Evolutionary conservation across 1,140 invertebrate genomes (phyloP).

Genomic region (Mercenaria mercenaria): DNA sequence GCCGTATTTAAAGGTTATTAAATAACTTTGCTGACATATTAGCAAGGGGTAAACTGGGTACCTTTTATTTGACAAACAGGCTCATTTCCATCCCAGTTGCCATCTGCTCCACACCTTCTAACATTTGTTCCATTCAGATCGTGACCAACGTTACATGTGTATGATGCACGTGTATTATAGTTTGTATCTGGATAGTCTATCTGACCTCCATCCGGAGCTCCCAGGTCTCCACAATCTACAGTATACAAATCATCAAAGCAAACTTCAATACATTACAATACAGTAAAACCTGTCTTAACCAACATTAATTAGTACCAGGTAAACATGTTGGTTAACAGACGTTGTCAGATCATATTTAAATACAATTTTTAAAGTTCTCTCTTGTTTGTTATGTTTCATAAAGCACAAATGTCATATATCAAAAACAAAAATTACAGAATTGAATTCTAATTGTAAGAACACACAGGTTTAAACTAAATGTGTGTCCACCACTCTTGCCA

Average conservation of each 20-base stretch:
- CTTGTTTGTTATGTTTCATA: too few relatives aligned
- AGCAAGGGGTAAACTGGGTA: too few relatives aligned
- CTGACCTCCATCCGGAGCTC: conserved; percentile 91
- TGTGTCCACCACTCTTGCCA: too few relatives aligned
- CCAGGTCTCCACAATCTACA: conserved; percentile 93
- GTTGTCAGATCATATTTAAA: not conserved
- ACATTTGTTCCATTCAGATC: conserved; percentile 45
- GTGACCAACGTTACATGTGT: conserved; percentile 73
- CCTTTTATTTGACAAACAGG: conserved; percentile 34
- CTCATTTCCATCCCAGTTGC: conserved; percentile 65
- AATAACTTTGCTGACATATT: too few relatives aligned
- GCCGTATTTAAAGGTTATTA: too few relatives aligned
- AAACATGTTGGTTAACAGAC: not conserved
- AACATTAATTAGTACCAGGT: not conserved
- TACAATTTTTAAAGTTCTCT: too few relatives aligned
- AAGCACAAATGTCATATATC: too few relatives aligned
- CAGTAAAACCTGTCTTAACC: too few relatives aligned
- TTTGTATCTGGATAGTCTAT: conserved; percentile 90
- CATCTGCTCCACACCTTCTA: conserved; percentile 67
- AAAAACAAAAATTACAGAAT: too few relatives aligned
- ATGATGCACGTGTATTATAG: conserved; percentile 86
- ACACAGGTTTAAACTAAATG: too few relatives aligned
- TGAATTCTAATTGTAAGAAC: too few relatives aligned
- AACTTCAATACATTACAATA: not conserved
- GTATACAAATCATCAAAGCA: too few relatives aligned